Evolutionary conservation across 1,140 invertebrate genomes (phyloP).

Genomic region (Harlomillsia oculata): DNA sequence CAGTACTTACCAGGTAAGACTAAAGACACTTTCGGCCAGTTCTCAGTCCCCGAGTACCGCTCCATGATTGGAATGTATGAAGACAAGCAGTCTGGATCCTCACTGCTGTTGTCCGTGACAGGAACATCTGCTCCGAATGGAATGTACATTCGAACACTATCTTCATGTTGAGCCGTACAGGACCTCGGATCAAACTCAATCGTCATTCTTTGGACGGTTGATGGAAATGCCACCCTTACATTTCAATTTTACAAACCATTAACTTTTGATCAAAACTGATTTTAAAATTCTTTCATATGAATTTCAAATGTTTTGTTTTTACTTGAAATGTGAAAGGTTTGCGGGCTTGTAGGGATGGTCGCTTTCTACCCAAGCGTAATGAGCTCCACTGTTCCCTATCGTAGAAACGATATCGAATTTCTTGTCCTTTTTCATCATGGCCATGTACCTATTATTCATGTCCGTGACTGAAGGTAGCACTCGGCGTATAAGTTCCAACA

Average conservation of each 20-base stretch:
- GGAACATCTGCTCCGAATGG: constrained; percentile 42
- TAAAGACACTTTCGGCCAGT: constrained; percentile 79
- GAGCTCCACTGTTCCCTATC: constrained; percentile 45
- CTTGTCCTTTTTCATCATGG: constrained; percentile 13
- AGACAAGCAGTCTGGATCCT: constrained; percentile 9
- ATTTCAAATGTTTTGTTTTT: constrained; percentile 9
- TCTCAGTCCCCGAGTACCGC: constrained; percentile 57
- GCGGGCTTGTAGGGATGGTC: constrained; percentile 93
- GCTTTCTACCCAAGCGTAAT: constrained; percentile 88
- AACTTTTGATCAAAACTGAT: constrained; percentile 4
- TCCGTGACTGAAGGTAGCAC: constrained; percentile 79
- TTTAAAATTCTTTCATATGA: background rate
- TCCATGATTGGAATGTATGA: constrained; percentile 61
- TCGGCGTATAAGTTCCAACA: constrained; percentile 80
- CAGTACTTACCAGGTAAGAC: constrained; percentile 69
- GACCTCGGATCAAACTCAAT: constrained; percentile 88
- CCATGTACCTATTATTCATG: constrained; percentile 53
- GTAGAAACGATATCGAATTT: constrained; percentile 6
- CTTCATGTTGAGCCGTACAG: constrained; percentile 86
- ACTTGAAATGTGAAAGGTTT: constrained; percentile 75
- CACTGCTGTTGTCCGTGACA: constrained; percentile 7
- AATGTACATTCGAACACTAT: constrained; percentile 78
- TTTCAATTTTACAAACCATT: constrained; percentile 16
- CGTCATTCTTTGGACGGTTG: constrained; percentile 78
- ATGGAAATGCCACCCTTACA: constrained; percentile 73